These are phyloP conservation scores for Galaxea fascicularis DNA, from an alignment of 92 coral and sea anemone genomes.

Conservation along the genomic window DNA sequence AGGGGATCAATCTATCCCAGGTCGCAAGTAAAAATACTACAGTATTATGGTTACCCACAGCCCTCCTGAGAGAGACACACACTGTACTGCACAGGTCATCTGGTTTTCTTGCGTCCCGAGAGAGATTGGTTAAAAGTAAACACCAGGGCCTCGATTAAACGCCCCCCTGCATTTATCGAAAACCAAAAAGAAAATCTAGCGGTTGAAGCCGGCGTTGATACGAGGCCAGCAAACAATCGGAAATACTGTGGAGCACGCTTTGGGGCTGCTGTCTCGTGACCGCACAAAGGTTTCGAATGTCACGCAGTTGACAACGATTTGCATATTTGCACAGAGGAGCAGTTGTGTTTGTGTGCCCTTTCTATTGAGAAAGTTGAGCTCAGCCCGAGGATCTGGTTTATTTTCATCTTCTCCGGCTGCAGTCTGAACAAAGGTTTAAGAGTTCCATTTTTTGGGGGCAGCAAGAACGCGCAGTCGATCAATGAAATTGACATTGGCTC, in stretches of 20 bases:
- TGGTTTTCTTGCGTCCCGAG: no score
- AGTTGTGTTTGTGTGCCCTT: slow-evolving; percentile 14
- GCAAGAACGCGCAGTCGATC: neutral
- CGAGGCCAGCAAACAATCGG: no score
- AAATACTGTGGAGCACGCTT: neutral
- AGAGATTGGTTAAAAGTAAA: no score
- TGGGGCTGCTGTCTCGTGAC: slow-evolving; percentile 51
- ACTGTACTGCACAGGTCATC: no score
- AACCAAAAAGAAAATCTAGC: no score
- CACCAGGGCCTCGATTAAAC: no score
- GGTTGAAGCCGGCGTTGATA: no score
- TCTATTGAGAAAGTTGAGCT: neutral
- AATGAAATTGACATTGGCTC: neutral
- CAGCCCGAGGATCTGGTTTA: neutral
- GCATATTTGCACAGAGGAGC: slow-evolving; percentile 14
- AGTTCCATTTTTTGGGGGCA: neutral
- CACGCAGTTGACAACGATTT: slow-evolving; percentile 36
- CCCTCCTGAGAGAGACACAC: no score
- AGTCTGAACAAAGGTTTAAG: neutral
- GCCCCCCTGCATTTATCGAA: no score
- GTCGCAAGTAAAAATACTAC: no score
- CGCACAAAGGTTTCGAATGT: slow-evolving; percentile 20
- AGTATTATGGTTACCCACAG: no score
- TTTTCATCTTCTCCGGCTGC: neutral
- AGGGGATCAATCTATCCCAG: no score